Evolutionary conservation across 2,888 invertebrate species (phyloP), one percentile per base, ranked within the genome.

Genomic region (Mesopsocus fuscifrons): DNA sequence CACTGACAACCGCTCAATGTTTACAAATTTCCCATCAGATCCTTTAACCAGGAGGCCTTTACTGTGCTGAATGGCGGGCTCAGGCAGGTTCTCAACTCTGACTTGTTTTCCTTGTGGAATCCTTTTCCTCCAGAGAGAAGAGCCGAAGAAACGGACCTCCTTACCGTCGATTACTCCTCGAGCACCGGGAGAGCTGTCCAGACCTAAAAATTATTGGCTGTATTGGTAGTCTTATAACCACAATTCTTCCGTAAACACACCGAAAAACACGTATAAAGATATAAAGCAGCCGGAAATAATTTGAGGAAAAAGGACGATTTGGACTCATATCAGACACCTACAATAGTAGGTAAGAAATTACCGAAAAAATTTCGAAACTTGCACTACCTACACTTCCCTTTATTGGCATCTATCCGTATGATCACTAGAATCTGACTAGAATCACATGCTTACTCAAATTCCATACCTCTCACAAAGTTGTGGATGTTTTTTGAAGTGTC

Each of bases 101-200:
- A 84, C 57, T 26, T 62, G 57, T 9, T 67, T 65, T 0, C 78
- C 80, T 11, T 63, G 60, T 0, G 66, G 67, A 15, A 71, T 41
- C 57, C 65, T 52, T 57, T 64, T 52, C 41, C 55, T 56, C 81
- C 82, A 85, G 30, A 85, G 53, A 2, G 67, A 69, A 0, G 91
- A 88, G 0, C 88, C 88, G 57, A 78, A 95, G 33, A 95, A 63
- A 26, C 77, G 70, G 1, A 77, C 71, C 58, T 77, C 73, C 59
- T 77, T 67, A 32, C 64, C 68, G 23, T 59, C 51, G 8, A 77
- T 50, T 1, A 61, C 60, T 0, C 78, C 71, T 61, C 84, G 77
- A 0, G 95, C 94, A 0, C 95, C 95, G 0, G 95, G 95, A 0
- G 89, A 85, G 2, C 91, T 92, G 59, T 95, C 95, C 54, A 92